Conservation (phyloP, 2,888 invertebrate genomes). For the Mimumesa dahlbomi region DNA sequence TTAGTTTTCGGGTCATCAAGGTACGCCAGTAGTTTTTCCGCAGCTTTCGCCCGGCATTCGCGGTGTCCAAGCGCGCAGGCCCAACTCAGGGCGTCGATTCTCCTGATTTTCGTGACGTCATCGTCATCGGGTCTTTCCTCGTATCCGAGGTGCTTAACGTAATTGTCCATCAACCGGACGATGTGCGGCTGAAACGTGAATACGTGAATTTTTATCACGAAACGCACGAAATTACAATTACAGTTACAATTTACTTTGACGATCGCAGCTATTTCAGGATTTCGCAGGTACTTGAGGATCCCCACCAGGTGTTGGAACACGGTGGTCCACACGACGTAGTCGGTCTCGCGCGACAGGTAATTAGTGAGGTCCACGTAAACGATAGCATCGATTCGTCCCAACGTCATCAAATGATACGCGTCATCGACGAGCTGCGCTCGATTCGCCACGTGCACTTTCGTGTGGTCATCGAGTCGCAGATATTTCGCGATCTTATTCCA, state of each 20-base stretch:
- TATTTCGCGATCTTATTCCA: conserved; percentile 84
- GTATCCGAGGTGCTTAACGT: conserved; percentile 48
- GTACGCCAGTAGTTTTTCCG: conserved; percentile 40
- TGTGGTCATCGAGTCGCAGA: conserved; percentile 80
- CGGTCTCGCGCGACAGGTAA: conserved; percentile 84
- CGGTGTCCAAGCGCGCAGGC: conserved; percentile 51
- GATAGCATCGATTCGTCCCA: neutral
- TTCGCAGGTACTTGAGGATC: neutral
- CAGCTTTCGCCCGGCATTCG: conserved; percentile 47
- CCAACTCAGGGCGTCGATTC: conserved; percentile 38
- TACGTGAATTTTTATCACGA: neutral
- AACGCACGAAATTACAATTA: no score
- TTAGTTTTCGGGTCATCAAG: conserved; percentile 30
- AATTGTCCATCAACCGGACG: conserved; percentile 12
- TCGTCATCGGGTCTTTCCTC: conserved; percentile 42
- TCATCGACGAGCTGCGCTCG: conserved; percentile 90
- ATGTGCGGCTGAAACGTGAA: conserved; percentile 20
- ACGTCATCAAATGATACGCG: conserved; percentile 81
- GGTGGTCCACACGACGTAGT: conserved; percentile 86
- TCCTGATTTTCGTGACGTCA: conserved; percentile 25
- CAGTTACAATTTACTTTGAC: conserved; percentile 21
- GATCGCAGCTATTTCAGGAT: neutral
- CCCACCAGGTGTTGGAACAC: conserved; percentile 80
- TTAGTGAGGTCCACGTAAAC: conserved; percentile 79
- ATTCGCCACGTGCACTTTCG: conserved; percentile 84